Base-by-base conservation (phyloP, 1,140 invertebrate genomes). In the Cyphomyrmex costatus region DNA sequence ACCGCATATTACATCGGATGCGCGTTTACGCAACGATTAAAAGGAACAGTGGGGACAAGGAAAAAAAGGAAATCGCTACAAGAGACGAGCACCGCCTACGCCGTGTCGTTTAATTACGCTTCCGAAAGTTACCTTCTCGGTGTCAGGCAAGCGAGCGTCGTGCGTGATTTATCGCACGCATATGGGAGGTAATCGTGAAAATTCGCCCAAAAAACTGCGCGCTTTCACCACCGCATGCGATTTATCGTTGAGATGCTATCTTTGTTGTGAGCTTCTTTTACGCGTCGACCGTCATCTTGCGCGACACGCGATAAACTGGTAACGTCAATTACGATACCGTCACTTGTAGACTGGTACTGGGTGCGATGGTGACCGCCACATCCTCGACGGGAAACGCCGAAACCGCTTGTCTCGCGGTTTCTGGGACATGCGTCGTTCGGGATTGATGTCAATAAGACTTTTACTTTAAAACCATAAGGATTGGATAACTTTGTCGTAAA, bases 61-160 rank as follows among this genome's bases (percentile, higher is more conserved):
- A 36, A 83, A 36, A 83, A 24, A 61, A 33, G 46, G 12, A 82
- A 46, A 83, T 46, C 3, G 30, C 33, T 8, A 6, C 3, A 19
- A 27, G 14, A 58, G 58, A 56, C 12, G 51, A 70, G 71, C 53
- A 30, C 68, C 73, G 65, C 58, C 63, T 16, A 74, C 70, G 49
- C 86, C 58, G 88, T 12, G 61, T 53, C 46, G 60, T 71, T 89
- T 89, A 86, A 89, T 89, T 89, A 89, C 65, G 65, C 58, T 77
- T 76, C 76, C 70, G 63, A 85, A 85, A 66, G 33, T 85, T 88
- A 88, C 82, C 86, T 76, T 60, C 60, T 65, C 79, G 58, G 53
- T 42, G 51, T 49, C 12, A 12, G 33, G 53, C n/a, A 6, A 60
- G 16, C 73, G 63, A 53, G 19, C 60, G 14, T 42, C 8, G 46